A percentile compares a stretch with the other conserved stretches of the same genome.
Evolutionary conservation across 2,888 invertebrate genomes (phyloP).

Genomic region (Cyrtodaria siliqua): DNA sequence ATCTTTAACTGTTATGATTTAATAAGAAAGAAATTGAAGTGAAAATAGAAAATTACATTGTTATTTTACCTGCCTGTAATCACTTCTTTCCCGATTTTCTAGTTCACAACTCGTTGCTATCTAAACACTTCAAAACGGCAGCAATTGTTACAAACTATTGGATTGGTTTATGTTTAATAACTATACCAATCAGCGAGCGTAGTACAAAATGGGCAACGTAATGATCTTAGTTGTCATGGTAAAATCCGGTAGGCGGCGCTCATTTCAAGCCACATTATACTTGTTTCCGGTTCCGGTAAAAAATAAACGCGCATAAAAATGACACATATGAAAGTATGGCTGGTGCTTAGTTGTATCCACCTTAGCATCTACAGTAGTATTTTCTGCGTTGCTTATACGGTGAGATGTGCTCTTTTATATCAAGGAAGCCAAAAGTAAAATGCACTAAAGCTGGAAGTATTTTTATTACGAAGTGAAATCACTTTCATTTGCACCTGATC

Average conservation of each 20-base stretch:
- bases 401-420: no score
- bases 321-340: slow-evolving; percentile 7
- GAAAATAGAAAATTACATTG: no score
- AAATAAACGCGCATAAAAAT: no score
- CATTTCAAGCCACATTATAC: slow-evolving; percentile 19
- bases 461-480: no score
- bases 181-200: slow-evolving; percentile 39
- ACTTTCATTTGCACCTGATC: no score
- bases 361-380: no score
- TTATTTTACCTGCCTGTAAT: slow-evolving; percentile 1
- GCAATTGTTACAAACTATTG: not conserved
- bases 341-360: no score
- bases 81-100: slow-evolving; percentile 19
- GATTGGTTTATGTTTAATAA: slow-evolving; percentile 22
- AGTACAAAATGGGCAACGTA: not conserved
- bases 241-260: slow-evolving; percentile 26
- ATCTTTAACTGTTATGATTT: no score
- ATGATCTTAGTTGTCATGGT: slow-evolving; percentile 46
- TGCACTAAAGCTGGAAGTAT: no score
- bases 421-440: no score
- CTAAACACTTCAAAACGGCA: slow-evolving; percentile 58
- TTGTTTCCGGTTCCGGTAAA: slow-evolving; percentile 51
- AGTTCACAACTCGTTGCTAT: slow-evolving; percentile 65
- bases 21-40: no score
- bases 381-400: no score